Base-by-base conservation (phyloP, 1,140 invertebrate genomes). In the Brachionus angularis region DNA sequence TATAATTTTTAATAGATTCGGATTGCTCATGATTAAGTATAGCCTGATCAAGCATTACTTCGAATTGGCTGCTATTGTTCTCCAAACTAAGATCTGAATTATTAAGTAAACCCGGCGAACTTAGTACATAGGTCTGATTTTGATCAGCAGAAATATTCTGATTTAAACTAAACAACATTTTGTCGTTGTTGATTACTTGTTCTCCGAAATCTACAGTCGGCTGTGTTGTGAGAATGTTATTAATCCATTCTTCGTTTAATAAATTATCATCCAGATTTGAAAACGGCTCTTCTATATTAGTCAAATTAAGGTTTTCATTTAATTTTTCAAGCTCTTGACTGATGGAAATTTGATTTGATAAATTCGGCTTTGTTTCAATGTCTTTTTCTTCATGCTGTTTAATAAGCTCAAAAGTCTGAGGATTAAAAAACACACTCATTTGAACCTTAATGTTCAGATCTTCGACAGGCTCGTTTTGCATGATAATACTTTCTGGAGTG, bases 291-390 rank as follows among this genome's bases (percentile, higher is more conserved):
- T 58, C 53, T 23, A 58, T 12, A 27, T 39, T 58, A 23, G 53
- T 58, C 33, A 23, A 39, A 12, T 58, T 25, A 31, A 58, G 27
- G 27, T 58, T 58, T 42, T 58, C 53, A 23, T 58, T 58, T 1
- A 58, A 36, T 36, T 58, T 58, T 39, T 58, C 53, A 2, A 58
- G 27, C 8, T 58, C 53, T 36, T 36, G 33, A 36, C 39, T 58
- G 14, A 58, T 39, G 5, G 53, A 58, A 3, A 25, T 4, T n/a
- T 58, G 53, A 23, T 8, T 36, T 1, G 39, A 36, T 18, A 39
- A 58, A 18, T 39, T 18, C 21, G 33, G 53, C 14, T 33, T 29
- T 2, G 53, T 21, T 33, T 39, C 23, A 21, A 8, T 23, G n/a
- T n/a, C n/a, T n/a, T n/a, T n/a, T n/a, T n/a, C n/a, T n/a, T n/a